Conservation (phyloP, 2,113 vertebrate genomes). For the Crotalus tigris region DNA sequence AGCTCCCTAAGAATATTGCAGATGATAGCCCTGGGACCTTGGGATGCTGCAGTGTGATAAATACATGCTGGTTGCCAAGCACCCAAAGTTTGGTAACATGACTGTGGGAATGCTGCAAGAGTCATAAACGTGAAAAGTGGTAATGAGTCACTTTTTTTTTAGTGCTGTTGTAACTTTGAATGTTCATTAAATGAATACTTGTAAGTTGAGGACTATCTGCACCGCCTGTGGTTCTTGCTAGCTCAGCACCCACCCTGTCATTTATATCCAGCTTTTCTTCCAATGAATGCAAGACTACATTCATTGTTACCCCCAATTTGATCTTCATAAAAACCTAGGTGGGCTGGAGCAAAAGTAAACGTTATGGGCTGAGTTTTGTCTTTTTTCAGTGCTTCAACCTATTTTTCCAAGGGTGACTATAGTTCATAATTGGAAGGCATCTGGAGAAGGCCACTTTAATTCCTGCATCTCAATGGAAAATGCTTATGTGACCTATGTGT, state of each 20-base stretch:
- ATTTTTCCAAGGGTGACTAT: neutral
- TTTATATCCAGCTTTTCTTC: neutral
- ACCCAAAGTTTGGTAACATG: neutral
- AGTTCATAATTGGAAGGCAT: neutral
- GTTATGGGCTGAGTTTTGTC: neutral
- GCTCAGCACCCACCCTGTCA: neutral
- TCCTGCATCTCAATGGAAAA: neutral
- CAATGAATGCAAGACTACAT: neutral
- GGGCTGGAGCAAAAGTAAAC: neutral
- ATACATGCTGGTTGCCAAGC: neutral
- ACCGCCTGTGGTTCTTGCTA: neutral
- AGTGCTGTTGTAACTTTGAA: neutral
- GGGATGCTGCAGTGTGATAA: neutral
- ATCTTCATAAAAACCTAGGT: neutral
- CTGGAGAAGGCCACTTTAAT: neutral
- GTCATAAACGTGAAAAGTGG: neutral
- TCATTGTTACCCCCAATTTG: neutral
- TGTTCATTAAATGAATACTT: neutral
- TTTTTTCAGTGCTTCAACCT: neutral
- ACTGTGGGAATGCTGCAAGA: neutral
- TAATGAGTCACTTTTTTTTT: neutral
- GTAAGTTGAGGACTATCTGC: neutral
- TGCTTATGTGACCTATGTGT: slow-evolving; percentile 17
- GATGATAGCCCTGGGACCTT: neutral
- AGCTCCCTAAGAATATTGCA: neutral